Base-by-base conservation (phyloP, 2,113 vertebrate species). In the Nothocercus julius region DNA sequence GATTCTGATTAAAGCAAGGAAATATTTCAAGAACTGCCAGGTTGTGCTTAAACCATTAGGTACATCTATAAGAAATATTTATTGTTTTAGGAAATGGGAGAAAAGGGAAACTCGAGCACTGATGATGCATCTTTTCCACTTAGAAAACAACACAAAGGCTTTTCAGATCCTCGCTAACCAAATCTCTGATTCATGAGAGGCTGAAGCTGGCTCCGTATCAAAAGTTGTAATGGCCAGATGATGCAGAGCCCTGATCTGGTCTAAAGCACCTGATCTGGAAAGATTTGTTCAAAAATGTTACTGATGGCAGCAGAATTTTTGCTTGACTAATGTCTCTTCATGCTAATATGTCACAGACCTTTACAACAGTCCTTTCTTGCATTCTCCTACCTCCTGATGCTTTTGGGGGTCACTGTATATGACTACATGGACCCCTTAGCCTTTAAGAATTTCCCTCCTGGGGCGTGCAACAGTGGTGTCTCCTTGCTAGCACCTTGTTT, bases 1-100 rank as follows among this genome's bases (percentile, higher is more conserved):
- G 74, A 96, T 96, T 94, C 90, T 95, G 95, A 96, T 97, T 97
- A 96, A 96, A 96, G 93, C 78, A 86, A 69, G 83, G 58, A 90
- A 89, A 93, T 96, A 96, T 96, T 97, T 97, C 93, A 96, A 59
- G 85, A 96, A 79, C 80, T 84, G 93, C 88, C 90, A 96, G 69
- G 83, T 87, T 95, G 85, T 79, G 80, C 93, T 95, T 96, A 96
- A 92, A 90, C 88, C 86, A 95, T 95, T 95, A 96, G 69, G 70
- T 83, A 42, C 83, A 89, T 90, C 92, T 90, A 82, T 80, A 87
- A 95, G 81, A 92, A 92, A 93, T 90, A 93, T 94, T 97, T 96
- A 97, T 93, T 89, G 90, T n/a, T 94, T 95, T 90, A 95, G 95
- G 93, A 95, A 96, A 95, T 63, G 18, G 91, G 67, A 75, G 62